phyloP scores from a whole-genome alignment of 2,113 vertebrate genomes.

The Chloropsis hardwickii region DNA sequence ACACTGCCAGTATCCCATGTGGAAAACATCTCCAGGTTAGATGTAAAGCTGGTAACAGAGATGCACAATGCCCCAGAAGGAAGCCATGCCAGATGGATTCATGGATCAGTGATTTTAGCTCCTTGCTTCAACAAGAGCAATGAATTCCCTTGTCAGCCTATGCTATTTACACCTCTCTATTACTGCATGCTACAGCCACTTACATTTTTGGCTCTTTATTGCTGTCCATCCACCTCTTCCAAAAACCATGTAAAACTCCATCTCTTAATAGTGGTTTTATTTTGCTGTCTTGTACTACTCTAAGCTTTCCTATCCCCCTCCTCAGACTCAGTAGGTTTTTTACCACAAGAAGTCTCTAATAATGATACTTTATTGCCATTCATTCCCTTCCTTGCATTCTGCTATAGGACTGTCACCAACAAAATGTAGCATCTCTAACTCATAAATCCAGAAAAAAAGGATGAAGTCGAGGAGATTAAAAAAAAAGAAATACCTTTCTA shows the following conservation, averaged over 20 bases:
- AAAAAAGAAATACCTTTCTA: neutral
- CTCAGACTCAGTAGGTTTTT: neutral
- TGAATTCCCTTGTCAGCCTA: neutral
- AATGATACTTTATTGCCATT: neutral
- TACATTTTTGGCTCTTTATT: neutral
- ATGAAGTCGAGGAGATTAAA: neutral
- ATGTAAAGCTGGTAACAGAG: neutral
- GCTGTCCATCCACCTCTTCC: neutral
- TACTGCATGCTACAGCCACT: neutral
- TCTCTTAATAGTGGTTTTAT: neutral
- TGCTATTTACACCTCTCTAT: neutral
- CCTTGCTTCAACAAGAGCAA: neutral
- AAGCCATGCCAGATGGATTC: neutral
- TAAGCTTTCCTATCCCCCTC: neutral
- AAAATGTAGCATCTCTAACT: neutral
- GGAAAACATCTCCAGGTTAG: neutral
- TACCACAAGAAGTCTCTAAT: neutral
- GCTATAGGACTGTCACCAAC: neutral
- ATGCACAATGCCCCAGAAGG: neutral
- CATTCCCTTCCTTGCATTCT: neutral
- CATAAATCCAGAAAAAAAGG: neutral
- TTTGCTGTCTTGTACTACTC: neutral
- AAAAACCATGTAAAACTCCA: neutral
- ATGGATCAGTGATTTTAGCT: neutral
- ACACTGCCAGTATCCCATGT: neutral